Percentiles rank a stretch among this genome's conserved stretches.
These are phyloP conservation scores for Orchesella cincta DNA, from an alignment of 1,140 invertebrate genomes.

Conservation along the genomic window DNA sequence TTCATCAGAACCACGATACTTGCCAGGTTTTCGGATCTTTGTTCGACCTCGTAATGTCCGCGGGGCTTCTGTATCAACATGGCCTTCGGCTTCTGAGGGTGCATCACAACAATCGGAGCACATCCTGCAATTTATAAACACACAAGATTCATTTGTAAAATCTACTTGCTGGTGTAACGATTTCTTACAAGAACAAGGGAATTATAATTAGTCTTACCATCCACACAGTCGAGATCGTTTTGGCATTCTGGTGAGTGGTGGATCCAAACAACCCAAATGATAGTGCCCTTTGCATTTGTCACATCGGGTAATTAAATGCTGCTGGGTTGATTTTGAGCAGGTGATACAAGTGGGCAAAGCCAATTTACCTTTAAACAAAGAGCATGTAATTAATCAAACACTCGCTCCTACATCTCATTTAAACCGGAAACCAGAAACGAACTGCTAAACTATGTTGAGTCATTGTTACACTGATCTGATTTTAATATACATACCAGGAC, in stretches of 20 bases:
- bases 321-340: slow-evolving; percentile 77
- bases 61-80: slow-evolving; percentile 72
- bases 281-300: slow-evolving; percentile 91
- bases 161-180: slow-evolving; percentile 3
- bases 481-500: background rate
- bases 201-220: slow-evolving; percentile 66
- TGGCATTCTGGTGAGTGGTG: slow-evolving; percentile 86
- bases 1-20: slow-evolving; percentile 37
- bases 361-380: slow-evolving; percentile 52
- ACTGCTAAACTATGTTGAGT: background rate
- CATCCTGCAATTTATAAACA: slow-evolving; percentile 64
- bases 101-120: slow-evolving; percentile 86
- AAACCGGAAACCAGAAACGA: no score
- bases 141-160: slow-evolving; percentile 20
- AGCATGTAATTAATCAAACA: background rate
- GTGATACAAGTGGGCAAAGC: slow-evolving; percentile 73
- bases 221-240: slow-evolving; percentile 91
- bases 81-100: slow-evolving; percentile 73
- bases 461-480: background rate
- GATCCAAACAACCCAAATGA: slow-evolving; percentile 89
- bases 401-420: no score
- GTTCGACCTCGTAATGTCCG: slow-evolving; percentile 64
- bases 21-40: slow-evolving; percentile 47
- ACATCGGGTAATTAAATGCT: slow-evolving; percentile 87
- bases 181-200: background rate